Evolutionary conservation across 2,888 invertebrate genomes (phyloP), one percentile per base, ranked within the genome.

Genomic region (Diarsia dahlii): DNA sequence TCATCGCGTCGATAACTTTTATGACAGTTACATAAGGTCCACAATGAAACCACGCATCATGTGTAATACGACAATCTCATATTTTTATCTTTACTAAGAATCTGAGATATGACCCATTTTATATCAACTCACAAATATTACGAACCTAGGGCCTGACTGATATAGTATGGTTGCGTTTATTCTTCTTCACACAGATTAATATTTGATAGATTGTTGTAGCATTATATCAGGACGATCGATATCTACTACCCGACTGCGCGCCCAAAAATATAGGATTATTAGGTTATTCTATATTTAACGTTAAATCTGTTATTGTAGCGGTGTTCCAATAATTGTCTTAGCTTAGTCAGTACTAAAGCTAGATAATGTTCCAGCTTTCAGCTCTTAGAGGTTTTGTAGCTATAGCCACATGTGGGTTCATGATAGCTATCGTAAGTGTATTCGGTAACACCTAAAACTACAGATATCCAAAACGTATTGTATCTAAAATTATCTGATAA

Each of bases 1-100:
- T 74, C 66, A 54, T 18, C n/a, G 45, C 34, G 23, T 46, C 56
- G 5, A 50, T 62, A 28, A 65, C 5, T 76, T 76, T 39, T 39
- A 74, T 64, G 39, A 12, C 46, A 13, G 45, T 74, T 79, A 56
- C 45, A 46, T 64, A 80, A 60, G 54, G 54, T 65, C 23, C 39
- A 62, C 20, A 52, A 9, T 66, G 54, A 66, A 70, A 52, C 48
- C 28, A 69, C n/a, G 52, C 54, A 62, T 28, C n/a, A 28, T 45
- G 52, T 72, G 48, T 74, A 48, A 72, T 9, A 62, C 62, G 46
- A 63, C 54, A 67, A 63, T 80, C 80, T 67, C 46, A n/a, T 65
- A 48, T 79, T 73, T 78, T 79, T 52, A 73, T 79, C 65, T 65
- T 52, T 39, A 73, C 58, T 65, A 34, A 50, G 34, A 46, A 73